Base-by-base conservation (phyloP, 2,888 invertebrate genomes). In the Tachystola acroxantha region DNA sequence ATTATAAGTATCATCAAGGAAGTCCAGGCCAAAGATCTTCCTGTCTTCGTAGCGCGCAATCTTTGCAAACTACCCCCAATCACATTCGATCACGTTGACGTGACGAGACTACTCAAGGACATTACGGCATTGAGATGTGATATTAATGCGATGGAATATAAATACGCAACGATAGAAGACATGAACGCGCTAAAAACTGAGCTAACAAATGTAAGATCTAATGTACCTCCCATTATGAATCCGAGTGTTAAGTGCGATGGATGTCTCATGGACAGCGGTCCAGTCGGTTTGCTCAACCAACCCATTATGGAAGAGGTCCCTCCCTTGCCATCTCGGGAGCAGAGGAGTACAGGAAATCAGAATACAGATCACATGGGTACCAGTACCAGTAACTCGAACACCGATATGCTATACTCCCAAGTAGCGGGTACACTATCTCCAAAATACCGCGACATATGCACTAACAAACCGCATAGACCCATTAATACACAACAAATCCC, bases 1-100 rank as follows among this genome's bases (percentile, higher is more conserved):
- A 43, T 47, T 1, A 31, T 45, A 7, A 13, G 2, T 3, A 13
- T 47, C 7, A 32, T 47, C 3, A 28, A 35, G 14, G 10, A n/a
- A 0, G 25, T 33, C 1, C 36, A 34, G 1, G 31, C 39, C 3
- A 26, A 39, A 3, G 4, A 11, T 1, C 3, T 39, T 2, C 39
- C 39, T 3, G 29, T 28, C 1, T 39, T 39, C 14, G 39, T 36
- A 1, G 32, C 39, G 19, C 11, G 9, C 1, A 14, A 32, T 7
- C 22, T 39, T 5, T 14, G 32, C 1, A 32, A 27, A 14, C 14
- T 39, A 2, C 36, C 39, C 6, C 39, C 39, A 1, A 12, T 39
- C 7, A 35, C 39, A 0, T 39, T 39, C 10, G 32, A 39, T 10
- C 40, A 40, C n/a, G 7, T 36, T 5, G 36, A 40, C 12, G 33